Evolutionary conservation across 1,140 invertebrate genomes (phyloP).

Genomic region (Dendroctonus ponderosae): DNA sequence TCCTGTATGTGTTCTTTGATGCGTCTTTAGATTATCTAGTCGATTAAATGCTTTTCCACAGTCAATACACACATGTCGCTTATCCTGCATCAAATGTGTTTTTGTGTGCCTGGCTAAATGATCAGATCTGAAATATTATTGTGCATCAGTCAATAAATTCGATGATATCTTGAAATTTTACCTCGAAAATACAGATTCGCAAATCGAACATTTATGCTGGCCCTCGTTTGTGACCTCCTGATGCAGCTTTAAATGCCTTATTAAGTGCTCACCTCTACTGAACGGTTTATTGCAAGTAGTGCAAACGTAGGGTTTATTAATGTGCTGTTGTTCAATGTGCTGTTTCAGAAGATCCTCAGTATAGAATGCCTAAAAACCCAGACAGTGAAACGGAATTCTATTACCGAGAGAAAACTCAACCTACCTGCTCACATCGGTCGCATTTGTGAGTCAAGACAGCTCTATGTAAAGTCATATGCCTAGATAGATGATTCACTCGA

Average conservation of each 20-base stretch:
- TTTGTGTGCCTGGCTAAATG: constrained; percentile 48
- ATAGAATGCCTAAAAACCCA: constrained; percentile 43
- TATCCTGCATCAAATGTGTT: constrained; percentile 48
- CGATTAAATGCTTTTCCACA: constrained; percentile 54
- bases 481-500: constrained; percentile 46
- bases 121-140: constrained; percentile 42
- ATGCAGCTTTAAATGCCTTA: constrained; percentile 53
- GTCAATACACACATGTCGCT: constrained; percentile 52
- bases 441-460: constrained; percentile 48
- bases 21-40: constrained; percentile 51
- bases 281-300: constrained; percentile 57
- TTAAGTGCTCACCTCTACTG: constrained; percentile 48
- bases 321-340: constrained; percentile 63
- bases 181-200: constrained; percentile 45
- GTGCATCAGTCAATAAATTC: too few relatives aligned
- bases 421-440: constrained; percentile 37
- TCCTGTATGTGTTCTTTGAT: constrained; percentile 51
- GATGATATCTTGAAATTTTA: constrained; percentile 19
- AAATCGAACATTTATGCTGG: constrained; percentile 48
- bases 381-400: not conserved
- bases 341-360: constrained; percentile 53
- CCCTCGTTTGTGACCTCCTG: constrained; percentile 39
- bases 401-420: not conserved
- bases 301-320: constrained; percentile 64
- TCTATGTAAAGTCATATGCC: constrained; percentile 49